Percentiles rank a stretch among this genome's conserved stretches.
Evolutionary conservation across 2,888 invertebrate genomes (phyloP).

Genomic region (Frankliniella fusca): DNA sequence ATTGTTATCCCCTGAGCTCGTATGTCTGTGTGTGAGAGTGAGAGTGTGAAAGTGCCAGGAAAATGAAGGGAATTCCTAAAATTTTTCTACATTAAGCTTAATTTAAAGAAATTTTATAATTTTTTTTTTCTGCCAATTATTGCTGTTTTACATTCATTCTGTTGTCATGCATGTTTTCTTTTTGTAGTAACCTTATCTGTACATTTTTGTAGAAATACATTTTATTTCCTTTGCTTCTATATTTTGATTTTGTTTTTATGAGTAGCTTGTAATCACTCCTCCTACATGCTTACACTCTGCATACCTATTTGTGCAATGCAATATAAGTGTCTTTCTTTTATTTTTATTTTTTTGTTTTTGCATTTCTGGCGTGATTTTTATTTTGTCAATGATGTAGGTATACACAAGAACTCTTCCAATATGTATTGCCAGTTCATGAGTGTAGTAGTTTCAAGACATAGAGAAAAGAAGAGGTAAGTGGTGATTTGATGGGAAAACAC

Average conservation of each 20-base stretch:
- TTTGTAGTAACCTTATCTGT: background rate
- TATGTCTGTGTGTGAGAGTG: background rate
- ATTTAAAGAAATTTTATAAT: conserved; percentile 1
- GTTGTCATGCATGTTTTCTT: conserved; percentile 27
- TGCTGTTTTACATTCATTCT: background rate
- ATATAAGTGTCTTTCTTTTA: conserved; percentile 34
- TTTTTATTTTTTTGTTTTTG: conserved; percentile 33
- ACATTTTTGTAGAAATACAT: conserved; percentile 20
- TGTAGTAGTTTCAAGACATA: too few relatives aligned
- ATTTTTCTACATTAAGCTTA: background rate
- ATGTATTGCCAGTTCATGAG: background rate
- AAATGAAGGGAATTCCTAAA: background rate
- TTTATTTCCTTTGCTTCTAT: conserved; percentile 12
- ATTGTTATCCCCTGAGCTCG: background rate
- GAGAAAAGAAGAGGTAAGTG: too few relatives aligned
- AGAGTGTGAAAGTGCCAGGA: background rate
- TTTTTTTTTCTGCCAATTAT: background rate
- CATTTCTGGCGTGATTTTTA: conserved; percentile 30
- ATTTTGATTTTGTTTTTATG: conserved; percentile 17
- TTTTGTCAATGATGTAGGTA: background rate
- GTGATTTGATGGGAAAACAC: too few relatives aligned
- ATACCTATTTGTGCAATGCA: too few relatives aligned
- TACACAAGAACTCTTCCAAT: background rate
- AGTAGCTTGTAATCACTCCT: too few relatives aligned
- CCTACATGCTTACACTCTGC: too few relatives aligned